Evolutionary conservation across 2,888 invertebrate genomes (phyloP), one percentile per base, ranked within the genome.

Genomic region (Ceriagrion tenellum): DNA sequence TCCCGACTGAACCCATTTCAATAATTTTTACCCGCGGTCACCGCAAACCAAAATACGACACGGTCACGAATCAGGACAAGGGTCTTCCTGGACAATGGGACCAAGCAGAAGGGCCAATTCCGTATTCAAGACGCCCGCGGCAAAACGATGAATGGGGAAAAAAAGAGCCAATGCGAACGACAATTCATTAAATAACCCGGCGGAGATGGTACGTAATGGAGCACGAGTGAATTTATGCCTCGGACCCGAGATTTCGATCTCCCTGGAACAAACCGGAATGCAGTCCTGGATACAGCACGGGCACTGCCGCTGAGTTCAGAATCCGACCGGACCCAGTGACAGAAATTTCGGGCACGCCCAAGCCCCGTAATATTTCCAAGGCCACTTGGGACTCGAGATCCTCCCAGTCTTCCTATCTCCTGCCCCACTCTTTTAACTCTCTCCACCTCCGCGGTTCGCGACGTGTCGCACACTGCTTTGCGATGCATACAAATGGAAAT

Each of bases 261-360:
- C 69, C 47, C 47, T 26, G 69, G 69, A 69, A 26, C 10, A n/a
- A n/a, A 8, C 23, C 23, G 69, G n/a, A 69, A 69, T 69, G 69
- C 23, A 26, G 69, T 69, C 69, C 69, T n/a, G 69, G 69, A 69
- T n/a, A 12, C 26, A n/a, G 69, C 69, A 12, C 69, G 69, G n/a
- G 69, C n/a, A 69, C 69, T 69, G 81, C 35, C 20, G 18, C 59
- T 20, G 35, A 81, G 81, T 35, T 81, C 81, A 81, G 81, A 81
- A 18, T 81, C 35, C 81, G 30, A 35, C 13, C 35, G 81, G 81
- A 81, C 81, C 81, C 81, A 81, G 81, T 81, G 81, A 81, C 81
- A 81, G 81, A 81, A 81, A 81, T 81, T 81, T 81, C 81, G 81
- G 81, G 30, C 81, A 81, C 81, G 81, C 81, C 81, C 81, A 81